Base-by-base conservation (phyloP, 2,888 invertebrate genomes). In the Crocallis elinguaria region DNA sequence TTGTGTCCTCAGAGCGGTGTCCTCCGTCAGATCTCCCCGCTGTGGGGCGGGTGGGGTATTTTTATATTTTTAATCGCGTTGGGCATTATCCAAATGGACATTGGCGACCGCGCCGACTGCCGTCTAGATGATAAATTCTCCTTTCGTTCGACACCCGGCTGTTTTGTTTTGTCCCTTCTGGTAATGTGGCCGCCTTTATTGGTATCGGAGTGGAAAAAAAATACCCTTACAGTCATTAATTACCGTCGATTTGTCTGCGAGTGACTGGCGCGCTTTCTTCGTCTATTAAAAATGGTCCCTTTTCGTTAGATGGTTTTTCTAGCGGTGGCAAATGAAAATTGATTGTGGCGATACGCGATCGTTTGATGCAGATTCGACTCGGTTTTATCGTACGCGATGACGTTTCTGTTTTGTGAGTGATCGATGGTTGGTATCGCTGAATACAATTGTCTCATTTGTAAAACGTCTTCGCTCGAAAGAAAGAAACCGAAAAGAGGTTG, bases 51-150 rank as follows among this genome's bases (percentile, higher is more conserved):
- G 83, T 86, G 86, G 87, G 86, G 87, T 90, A 91, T 91, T 91
- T 91, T 91, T 91, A 91, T 91, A 91, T 91, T 91, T 91, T 91
- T 91, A 91, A 91, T 91, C 91, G 91, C 88, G 90, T 86, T 85
- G 89, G 88, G 90, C 88, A 91, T 91, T 91, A 91, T 89, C 90
- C 91, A 90, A 91, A 91, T 91, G 91, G 91, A 91, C 91, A 90
- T 84, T 86, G 89, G 88, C 84, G 88, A 86, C 80, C 81, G 82
- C 77, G 79, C 79, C 86, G 85, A 84, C 84, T 86, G 86, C 86
- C 87, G 87, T 83, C 86, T 84, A 83, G 84, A 91, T 91, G 90
- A 91, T 91, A 91, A 90, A 91, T 91, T 86, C 89, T 84, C 86
- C 88, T 88, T 89, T 86, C 86, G 89, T 90, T 91, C 90, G 90